These are phyloP conservation scores for Thaleichthys pacificus DNA, from an alignment of 2,797 vertebrate species.

Conservation along the genomic window DNA sequence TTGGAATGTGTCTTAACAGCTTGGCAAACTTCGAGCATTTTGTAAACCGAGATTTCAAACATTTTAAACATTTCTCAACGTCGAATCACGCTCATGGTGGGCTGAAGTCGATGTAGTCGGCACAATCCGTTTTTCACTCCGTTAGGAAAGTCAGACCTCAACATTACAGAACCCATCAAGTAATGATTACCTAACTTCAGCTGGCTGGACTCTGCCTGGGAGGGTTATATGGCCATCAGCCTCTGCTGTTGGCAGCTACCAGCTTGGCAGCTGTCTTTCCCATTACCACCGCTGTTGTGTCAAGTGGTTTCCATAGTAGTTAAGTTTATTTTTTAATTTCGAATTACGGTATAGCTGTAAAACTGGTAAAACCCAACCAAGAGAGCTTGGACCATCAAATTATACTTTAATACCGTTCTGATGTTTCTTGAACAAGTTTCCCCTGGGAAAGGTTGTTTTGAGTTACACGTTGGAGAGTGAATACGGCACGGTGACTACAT, in stretches of 20 bases:
- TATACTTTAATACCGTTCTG: slow-evolving; percentile 62
- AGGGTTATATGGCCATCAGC: slow-evolving; percentile 36
- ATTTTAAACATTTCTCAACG: not conserved
- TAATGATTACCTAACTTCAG: slow-evolving; percentile 32
- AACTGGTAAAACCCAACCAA: slow-evolving; percentile 49
- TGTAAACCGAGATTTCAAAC: not conserved
- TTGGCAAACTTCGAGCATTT: not conserved
- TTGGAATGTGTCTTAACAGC: not conserved
- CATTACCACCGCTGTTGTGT: slow-evolving; percentile 61
- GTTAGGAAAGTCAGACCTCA: slow-evolving; percentile 13
- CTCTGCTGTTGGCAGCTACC: slow-evolving; percentile 29
- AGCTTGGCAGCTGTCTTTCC: slow-evolving; percentile 53
- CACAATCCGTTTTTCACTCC: slow-evolving; percentile 2
- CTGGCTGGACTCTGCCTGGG: slow-evolving; percentile 30
- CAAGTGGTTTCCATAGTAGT: slow-evolving; percentile 67
- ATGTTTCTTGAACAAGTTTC: slow-evolving; percentile 46
- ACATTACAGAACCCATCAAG: slow-evolving; percentile 8
- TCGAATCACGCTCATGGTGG: too few species aligned
- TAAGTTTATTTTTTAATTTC: slow-evolving; percentile 61
- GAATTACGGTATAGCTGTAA: slow-evolving; percentile 55
- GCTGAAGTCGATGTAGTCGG: not conserved
- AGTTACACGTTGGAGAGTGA: slow-evolving; percentile 57
- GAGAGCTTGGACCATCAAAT: slow-evolving; percentile 43
- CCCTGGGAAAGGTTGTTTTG: slow-evolving; percentile 52
- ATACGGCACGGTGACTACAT: slow-evolving; percentile 21